These are phyloP conservation scores for Agapornis canus DNA, from an alignment of 2,797 vertebrate genomes.

Conservation along the genomic window DNA sequence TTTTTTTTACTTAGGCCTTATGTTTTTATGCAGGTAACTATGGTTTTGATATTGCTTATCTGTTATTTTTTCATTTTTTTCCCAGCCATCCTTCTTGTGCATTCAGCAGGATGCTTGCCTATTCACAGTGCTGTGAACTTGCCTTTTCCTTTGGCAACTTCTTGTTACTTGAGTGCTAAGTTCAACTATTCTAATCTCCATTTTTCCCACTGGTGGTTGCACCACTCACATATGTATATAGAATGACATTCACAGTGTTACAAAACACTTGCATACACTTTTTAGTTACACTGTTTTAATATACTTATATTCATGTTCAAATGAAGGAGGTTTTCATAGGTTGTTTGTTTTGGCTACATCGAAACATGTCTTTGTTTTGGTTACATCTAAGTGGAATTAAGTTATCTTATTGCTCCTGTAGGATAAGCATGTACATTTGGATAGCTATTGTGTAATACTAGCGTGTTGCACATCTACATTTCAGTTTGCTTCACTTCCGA, in stretches of 20 bases:
- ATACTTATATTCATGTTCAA: background rate
- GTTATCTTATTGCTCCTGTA: background rate
- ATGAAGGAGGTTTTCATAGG: background rate
- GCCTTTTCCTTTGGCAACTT: background rate
- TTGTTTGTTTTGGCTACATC: background rate
- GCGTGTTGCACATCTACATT: accelerated
- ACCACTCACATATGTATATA: background rate
- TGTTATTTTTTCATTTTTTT: background rate
- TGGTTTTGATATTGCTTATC: background rate
- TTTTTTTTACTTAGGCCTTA: background rate
- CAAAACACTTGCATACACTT: accelerated
- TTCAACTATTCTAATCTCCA: background rate
- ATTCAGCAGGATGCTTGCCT: background rate
- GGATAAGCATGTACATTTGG: background rate
- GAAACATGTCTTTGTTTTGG: background rate
- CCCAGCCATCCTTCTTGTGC: background rate
- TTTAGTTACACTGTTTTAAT: background rate
- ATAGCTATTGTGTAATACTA: background rate
- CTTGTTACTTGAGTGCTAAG: background rate
- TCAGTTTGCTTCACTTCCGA: background rate
- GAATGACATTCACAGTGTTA: background rate
- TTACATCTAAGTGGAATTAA: background rate
- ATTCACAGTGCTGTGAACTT: background rate
- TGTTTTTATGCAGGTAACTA: background rate
- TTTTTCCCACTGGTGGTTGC: background rate